These are phyloP conservation scores for Eueremaeus valkanovi DNA, from an alignment of 2,888 invertebrate species.

Conservation along the genomic window DNA sequence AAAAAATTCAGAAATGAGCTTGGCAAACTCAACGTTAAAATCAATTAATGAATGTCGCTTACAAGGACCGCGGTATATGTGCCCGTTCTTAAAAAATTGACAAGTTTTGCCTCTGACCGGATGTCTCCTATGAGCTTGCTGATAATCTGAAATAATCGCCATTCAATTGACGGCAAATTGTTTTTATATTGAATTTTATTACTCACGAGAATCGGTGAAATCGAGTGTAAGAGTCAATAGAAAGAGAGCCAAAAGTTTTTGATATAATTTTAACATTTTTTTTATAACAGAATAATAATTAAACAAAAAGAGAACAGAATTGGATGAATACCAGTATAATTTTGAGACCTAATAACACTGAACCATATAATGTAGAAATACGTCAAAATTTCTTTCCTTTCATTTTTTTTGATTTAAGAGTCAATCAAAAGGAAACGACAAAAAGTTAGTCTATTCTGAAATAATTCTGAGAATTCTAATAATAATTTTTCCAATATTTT, in stretches of 20 bases:
- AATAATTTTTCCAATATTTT: too few species aligned
- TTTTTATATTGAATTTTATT: not conserved
- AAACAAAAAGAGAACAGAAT: too few species aligned
- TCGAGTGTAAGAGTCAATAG: not conserved
- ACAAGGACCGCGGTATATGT: constrained; percentile 8
- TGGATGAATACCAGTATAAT: not conserved
- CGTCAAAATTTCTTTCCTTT: not conserved
- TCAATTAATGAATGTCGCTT: too few species aligned
- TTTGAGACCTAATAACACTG: not conserved
- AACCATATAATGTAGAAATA: not conserved
- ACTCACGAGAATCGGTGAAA: not conserved
- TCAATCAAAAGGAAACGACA: not conserved
- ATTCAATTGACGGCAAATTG: not conserved
- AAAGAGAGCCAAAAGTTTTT: not conserved
- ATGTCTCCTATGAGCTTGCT: not conserved
- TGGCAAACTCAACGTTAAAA: too few species aligned
- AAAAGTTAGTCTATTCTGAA: not conserved
- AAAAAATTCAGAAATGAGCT: too few species aligned
- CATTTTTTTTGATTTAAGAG: not conserved
- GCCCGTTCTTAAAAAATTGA: constrained; percentile 6
- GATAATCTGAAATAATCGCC: not conserved
- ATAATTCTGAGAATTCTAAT: not conserved
- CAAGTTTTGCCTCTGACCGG: too few species aligned
- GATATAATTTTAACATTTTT: not conserved
- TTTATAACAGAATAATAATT: too few species aligned